Evolutionary conservation across 2,888 invertebrate species (phyloP).

Genomic region (Macaria liturata): DNA sequence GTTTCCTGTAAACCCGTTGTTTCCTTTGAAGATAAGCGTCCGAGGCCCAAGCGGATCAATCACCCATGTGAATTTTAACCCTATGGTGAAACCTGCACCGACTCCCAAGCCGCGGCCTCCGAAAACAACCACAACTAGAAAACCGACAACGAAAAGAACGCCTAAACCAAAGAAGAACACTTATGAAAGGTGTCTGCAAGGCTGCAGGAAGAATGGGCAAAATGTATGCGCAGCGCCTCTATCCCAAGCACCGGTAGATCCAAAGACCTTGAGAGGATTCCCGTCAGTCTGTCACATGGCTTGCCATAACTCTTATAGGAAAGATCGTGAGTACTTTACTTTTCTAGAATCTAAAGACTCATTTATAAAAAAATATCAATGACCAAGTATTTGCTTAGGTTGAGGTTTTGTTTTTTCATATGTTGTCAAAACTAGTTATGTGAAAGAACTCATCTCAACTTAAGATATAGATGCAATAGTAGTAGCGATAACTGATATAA

Average conservation of each 20-base stretch:
- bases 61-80: constrained; percentile 63
- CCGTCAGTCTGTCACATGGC: constrained; percentile 76
- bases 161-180: constrained; percentile 59
- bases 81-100: constrained; percentile 27
- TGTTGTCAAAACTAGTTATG: too few species aligned
- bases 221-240: constrained; percentile 68
- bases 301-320: constrained; percentile 72
- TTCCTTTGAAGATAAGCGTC: constrained; percentile 59
- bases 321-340: constrained; percentile 57
- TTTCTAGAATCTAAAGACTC: too few species aligned
- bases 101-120: constrained; percentile 29
- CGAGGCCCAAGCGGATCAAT: constrained; percentile 62
- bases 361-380: too few species aligned
- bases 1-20: constrained; percentile 7
- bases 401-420: too few species aligned
- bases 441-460: too few species aligned
- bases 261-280: constrained; percentile 69
- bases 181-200: constrained; percentile 62
- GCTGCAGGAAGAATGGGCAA: constrained; percentile 60
- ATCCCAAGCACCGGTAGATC: constrained; percentile 54
- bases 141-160: constrained; percentile 47
- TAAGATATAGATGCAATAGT: too few species aligned
- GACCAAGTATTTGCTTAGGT: too few species aligned
- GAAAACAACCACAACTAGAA: constrained; percentile 47
- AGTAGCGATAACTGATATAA: too few species aligned